Evolutionary conservation across 2,888 invertebrate species (phyloP).

Genomic region (Xylota segnis): DNA sequence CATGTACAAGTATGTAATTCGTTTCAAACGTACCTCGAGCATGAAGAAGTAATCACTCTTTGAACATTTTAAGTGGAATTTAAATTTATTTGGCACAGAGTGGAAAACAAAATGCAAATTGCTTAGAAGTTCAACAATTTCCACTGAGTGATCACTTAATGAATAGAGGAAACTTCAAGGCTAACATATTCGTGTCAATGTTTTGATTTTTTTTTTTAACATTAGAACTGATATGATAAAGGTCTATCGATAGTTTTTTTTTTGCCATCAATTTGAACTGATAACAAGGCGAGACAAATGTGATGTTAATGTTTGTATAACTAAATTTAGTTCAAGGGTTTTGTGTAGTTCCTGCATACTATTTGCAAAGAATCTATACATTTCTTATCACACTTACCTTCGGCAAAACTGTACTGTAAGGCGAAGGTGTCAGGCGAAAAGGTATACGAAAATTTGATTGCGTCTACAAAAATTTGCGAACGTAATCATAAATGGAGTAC

Average conservation of each 20-base stretch:
- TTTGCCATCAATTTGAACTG: neutral
- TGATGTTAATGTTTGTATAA: neutral
- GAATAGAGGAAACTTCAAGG: neutral
- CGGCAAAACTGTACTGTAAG: too few species aligned
- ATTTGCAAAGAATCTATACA: too few species aligned
- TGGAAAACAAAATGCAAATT: neutral
- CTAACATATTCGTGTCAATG: neutral
- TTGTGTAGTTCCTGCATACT: too few species aligned
- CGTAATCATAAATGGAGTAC: too few species aligned
- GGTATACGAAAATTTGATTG: too few species aligned
- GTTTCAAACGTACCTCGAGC: neutral
- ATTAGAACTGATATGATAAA: neutral
- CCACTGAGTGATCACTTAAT: neutral
- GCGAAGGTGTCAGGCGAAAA: too few species aligned
- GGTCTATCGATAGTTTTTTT: too few species aligned
- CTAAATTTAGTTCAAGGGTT: too few species aligned
- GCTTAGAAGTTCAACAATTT: neutral
- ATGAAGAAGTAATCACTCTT: slow-evolving; percentile 1
- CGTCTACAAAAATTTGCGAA: too few species aligned
- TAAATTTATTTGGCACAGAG: neutral
- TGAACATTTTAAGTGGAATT: neutral
- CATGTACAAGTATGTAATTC: neutral
- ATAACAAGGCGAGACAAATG: neutral
- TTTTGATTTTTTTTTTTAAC: neutral
- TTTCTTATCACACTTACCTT: too few species aligned